Evolutionary conservation across 2,888 invertebrate genomes (phyloP), one percentile per base, ranked within the genome.

Genomic region (Papilio protenor): DNA sequence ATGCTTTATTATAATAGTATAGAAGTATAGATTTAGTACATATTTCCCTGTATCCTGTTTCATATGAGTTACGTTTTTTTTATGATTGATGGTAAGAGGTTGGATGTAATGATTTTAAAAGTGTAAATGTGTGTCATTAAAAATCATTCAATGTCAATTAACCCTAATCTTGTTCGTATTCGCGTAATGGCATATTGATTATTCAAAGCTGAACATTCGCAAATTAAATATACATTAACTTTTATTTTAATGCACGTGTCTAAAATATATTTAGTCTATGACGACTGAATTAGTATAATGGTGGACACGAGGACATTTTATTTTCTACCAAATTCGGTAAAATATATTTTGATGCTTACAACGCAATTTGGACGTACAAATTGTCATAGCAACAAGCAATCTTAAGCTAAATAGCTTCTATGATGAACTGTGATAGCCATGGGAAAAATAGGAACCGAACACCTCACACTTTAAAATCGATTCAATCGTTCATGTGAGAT

Each of bases 391-490:
- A 33, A 2, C 33, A 33, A 33, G 33, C 33, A 5, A 33, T 4
- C 5, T 0, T 33, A 33, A 33, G 0, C 33, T 33, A 4, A 33
- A 5, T 33, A 2, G 5, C 5, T 33, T 33, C 5, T 33, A 5
- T 33, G 3, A 40, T 40, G 40, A 40, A 8, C 8, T 40, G 5
- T 40, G 40, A 40, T 8, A 40, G 40, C 8, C 8, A 40, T 8
- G 8, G 8, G 8, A 8, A 40, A 40, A 40, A 40, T 8, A 40
- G 40, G 8, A 3, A 79, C 82, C 84, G 80, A 84, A 83, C 14
- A 14, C 49, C 2, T 12, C 6, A 49, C 14, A 12, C 12, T 14
- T 14, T 49, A 49, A 49, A 49, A 49, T 40, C 40, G 40, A 0
- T 40, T 40, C 40, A 8, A 8, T 40, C 40, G 40, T 40, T 8